A percentile compares a stretch with the other conserved stretches of the same genome.
Conservation (phyloP, 2,113 vertebrate species). For the Microtus richardsoni region DNA sequence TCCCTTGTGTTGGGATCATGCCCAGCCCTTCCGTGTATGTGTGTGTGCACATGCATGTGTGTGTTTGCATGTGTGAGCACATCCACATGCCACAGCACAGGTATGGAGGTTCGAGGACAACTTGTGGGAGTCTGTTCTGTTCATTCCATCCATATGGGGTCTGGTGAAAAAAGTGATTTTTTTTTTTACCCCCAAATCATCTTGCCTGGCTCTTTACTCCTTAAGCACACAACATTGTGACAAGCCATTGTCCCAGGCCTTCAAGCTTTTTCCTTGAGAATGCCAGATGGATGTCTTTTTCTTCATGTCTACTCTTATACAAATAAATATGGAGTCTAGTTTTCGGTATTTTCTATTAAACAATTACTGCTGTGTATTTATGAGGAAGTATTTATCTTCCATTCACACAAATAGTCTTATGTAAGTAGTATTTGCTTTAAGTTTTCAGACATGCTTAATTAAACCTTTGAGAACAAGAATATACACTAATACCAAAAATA, state of each 20-base stretch:
- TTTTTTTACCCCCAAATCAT: background rate
- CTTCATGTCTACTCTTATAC: conserved; percentile 16
- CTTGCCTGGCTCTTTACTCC: background rate
- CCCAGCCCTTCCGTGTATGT: background rate
- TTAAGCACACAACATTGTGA: background rate
- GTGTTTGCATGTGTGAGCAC: background rate
- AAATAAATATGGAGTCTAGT: conserved; percentile 5
- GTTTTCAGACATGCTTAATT: conserved; percentile 22
- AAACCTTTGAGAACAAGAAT: background rate
- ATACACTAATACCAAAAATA: background rate
- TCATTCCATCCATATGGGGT: background rate
- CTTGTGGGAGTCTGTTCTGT: background rate
- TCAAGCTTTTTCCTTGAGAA: background rate
- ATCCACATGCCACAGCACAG: background rate
- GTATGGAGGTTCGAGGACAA: background rate
- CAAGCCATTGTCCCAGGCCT: background rate
- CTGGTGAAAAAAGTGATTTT: background rate
- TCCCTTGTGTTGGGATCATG: background rate
- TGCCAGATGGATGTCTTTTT: background rate
- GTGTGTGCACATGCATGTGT: background rate
- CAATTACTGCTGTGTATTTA: background rate
- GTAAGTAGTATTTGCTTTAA: conserved; percentile 9
- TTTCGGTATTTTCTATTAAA: conserved; percentile 14
- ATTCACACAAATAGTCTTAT: background rate
- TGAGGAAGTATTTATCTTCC: conserved; percentile 12